Base-by-base conservation (phyloP, 2,113 vertebrate genomes). In the Ardeotis arabs region DNA sequence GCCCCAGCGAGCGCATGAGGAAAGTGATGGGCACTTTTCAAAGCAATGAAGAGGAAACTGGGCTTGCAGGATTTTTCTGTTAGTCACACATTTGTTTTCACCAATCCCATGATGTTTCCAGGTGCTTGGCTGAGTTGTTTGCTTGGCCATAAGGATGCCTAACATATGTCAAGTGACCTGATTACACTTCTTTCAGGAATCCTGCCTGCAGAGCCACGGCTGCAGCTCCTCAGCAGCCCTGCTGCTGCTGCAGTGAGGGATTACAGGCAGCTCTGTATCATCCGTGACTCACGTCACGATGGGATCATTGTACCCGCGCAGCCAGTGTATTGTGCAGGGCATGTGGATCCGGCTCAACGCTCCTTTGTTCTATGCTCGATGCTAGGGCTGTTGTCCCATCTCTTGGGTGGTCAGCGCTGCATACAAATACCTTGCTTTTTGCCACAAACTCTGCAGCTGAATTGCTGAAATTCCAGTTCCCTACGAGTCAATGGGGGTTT, bases 241-340 rank as follows among this genome's bases (percentile, higher is more conserved):
- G n/a, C 39, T 92, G 39, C 47, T 86, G 31, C 58, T 66, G 45
- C 29, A 73, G 27, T 0, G 4, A 68, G 44, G 69, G 91, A 70
- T 87, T 91, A 93, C 91, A 94, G 77, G 73, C 53, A 76, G 62
- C 67, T 63, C 69, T 90, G 85, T 95, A 94, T 96, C 85, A 73
- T 16, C 89, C 1, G 0, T 89, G 89, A 37, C 39, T 91, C 82
- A 83, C 1, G 1, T 90, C 70, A 69, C 11, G 58, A 76, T 45
- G 55, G 77, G 62, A 66, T 80, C 73, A 83, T 58, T 84, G 74
- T 60, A 62, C 58, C 82, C 82, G 83, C 0, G 4, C 39, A 85
- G 47, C 39, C 89, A 82, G 28, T 33, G 84, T 49, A 45, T 82
- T 87, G 49, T 93, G 70, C 18, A 25, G 86, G 0, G 1, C 55